Evolutionary conservation across 2,113 vertebrate genomes (phyloP).

Genomic region (Australoheros scitulus): DNA sequence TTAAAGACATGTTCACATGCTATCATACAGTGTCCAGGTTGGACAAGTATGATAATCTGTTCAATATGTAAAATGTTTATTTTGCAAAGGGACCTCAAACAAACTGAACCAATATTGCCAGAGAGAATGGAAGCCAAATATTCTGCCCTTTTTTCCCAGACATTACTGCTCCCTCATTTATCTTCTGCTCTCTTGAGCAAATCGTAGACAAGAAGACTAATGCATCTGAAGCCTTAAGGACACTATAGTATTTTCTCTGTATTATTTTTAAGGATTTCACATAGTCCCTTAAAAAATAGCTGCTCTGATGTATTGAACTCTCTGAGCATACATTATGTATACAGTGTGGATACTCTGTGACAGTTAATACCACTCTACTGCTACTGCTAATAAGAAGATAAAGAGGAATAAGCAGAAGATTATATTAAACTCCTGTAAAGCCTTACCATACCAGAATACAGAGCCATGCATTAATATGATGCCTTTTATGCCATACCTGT

Average conservation of each 20-base stretch:
- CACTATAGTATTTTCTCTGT: constrained; percentile 20
- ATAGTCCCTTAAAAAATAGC: background rate
- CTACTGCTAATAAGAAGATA: background rate
- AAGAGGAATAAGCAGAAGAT: background rate
- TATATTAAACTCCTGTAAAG: background rate
- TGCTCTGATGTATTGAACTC: background rate
- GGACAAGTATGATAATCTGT: constrained; percentile 77
- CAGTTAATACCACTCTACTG: background rate
- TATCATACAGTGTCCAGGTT: constrained; percentile 77
- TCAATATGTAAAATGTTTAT: constrained; percentile 81
- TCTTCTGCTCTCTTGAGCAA: constrained; percentile 72
- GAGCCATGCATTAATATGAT: background rate
- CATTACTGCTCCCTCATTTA: constrained; percentile 70
- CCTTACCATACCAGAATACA: background rate
- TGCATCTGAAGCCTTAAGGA: constrained; percentile 48
- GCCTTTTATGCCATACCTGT: background rate
- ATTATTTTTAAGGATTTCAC: constrained; percentile 50
- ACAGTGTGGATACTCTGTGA: background rate
- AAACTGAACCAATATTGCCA: constrained; percentile 82
- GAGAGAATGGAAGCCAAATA: constrained; percentile 73
- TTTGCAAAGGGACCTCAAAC: constrained; percentile 75
- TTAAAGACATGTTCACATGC: constrained; percentile 80
- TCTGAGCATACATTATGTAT: background rate
- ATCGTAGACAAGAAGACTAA: constrained; percentile 57
- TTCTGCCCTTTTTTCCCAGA: constrained; percentile 72